These are phyloP conservation scores for Loriculus beryllinus DNA, from an alignment of 2,797 vertebrate species.

Conservation along the genomic window DNA sequence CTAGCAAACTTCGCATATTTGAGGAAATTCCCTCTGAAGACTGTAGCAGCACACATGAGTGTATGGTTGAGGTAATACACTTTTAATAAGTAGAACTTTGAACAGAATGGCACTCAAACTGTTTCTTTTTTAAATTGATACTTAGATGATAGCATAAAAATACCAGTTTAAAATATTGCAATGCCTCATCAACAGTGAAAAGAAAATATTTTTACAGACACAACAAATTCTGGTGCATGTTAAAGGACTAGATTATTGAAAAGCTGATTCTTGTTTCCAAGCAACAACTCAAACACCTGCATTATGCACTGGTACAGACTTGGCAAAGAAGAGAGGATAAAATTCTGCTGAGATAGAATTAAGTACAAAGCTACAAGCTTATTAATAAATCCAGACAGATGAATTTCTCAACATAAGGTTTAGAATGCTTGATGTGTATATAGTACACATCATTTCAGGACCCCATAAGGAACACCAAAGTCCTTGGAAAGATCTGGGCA, in stretches of 20 bases:
- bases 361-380: neutral
- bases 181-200: neutral
- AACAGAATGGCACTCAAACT: neutral
- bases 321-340: neutral
- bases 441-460: neutral
- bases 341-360: neutral
- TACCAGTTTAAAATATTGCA: neutral
- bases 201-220: neutral
- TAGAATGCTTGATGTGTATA: neutral
- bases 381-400: neutral
- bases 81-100: neutral
- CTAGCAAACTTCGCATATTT: neutral
- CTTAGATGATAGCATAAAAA: neutral
- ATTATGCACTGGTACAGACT: neutral
- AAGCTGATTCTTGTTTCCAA: neutral
- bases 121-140: neutral
- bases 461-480: neutral
- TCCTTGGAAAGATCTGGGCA: neutral
- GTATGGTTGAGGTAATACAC: neutral
- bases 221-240: neutral
- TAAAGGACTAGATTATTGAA: neutral
- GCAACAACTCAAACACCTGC: constrained; percentile 20
- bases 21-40: neutral
- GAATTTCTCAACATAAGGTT: neutral
- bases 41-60: neutral